These are phyloP conservation scores for Pangasianodon hypophthalmus DNA, from an alignment of 2,113 vertebrate species.

Conservation along the genomic window DNA sequence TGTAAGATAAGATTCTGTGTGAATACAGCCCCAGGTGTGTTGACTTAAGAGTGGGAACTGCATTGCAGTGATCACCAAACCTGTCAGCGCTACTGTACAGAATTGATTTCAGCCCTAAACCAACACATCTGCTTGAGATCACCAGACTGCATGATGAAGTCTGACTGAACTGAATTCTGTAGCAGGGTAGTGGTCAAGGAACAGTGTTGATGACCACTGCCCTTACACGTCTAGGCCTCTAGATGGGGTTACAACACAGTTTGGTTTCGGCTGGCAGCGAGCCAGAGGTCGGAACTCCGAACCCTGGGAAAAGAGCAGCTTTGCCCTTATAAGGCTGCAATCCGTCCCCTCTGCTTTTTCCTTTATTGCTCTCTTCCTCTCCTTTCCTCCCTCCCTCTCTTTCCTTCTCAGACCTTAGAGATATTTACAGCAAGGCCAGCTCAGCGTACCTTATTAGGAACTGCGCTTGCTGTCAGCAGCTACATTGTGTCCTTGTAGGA, in stretches of 20 bases:
- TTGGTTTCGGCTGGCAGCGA: slow-evolving; percentile 60
- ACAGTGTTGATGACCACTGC: slow-evolving; percentile 1
- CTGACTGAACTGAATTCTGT: neutral
- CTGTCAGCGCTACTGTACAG: neutral
- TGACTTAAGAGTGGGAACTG: neutral
- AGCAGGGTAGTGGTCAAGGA: neutral
- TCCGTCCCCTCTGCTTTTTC: slow-evolving; percentile 78
- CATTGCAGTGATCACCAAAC: neutral
- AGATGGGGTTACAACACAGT: slow-evolving; percentile 65
- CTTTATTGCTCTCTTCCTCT: slow-evolving; percentile 73
- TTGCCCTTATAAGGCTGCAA: slow-evolving; percentile 81
- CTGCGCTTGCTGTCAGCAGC: slow-evolving; percentile 70
- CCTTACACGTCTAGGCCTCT: slow-evolving; percentile 47
- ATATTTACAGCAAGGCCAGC: slow-evolving; percentile 77
- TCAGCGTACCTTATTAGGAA: slow-evolving; percentile 79
- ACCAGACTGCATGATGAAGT: neutral
- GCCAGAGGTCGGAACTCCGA: slow-evolving; percentile 71
- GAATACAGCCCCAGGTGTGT: neutral
- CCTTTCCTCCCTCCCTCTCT: slow-evolving; percentile 61
- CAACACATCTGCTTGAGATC: neutral
- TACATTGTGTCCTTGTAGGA: slow-evolving; percentile 66
- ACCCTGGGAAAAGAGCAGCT: slow-evolving; percentile 80
- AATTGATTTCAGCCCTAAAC: neutral
- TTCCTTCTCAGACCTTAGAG: slow-evolving; percentile 75
- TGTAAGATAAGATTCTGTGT: neutral